Percentiles rank a stretch among this genome's conserved stretches.
phyloP scores from a whole-genome alignment of 2,113 vertebrate species.

The Thomomys bottae region DNA sequence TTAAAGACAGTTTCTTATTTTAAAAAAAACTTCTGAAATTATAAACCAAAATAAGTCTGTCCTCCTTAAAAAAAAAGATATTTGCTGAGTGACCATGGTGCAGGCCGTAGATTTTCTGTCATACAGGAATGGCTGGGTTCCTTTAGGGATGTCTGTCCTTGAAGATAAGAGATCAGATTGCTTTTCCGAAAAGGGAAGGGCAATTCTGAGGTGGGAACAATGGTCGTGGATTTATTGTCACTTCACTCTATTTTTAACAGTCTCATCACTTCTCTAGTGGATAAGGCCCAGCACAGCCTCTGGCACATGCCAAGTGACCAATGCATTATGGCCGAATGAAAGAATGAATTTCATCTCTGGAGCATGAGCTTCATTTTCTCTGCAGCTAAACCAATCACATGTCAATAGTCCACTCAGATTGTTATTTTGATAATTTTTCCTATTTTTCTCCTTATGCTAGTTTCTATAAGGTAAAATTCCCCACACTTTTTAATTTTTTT shows the following conservation, averaged over 20 bases:
- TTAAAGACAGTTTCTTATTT: no score
- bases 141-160: conserved; percentile 20
- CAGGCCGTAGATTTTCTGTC: background rate
- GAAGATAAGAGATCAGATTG: background rate
- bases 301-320: conserved; percentile 28
- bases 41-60: no score
- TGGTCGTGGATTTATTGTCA: conserved; percentile 46
- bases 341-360: conserved; percentile 49
- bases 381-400: conserved; percentile 22
- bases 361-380: conserved; percentile 54
- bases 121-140: background rate
- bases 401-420: background rate
- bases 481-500: background rate
- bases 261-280: conserved; percentile 15
- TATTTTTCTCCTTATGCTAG: background rate
- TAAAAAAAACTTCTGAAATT: no score
- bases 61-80: background rate
- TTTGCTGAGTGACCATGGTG: background rate
- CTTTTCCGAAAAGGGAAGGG: conserved; percentile 4
- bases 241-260: conserved; percentile 61
- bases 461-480: background rate
- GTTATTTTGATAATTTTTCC: conserved; percentile 35
- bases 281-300: conserved; percentile 35
- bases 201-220: conserved; percentile 35
- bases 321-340: conserved; percentile 61